phyloP scores from a whole-genome alignment of 53 echinoderm and acorn worm genomes.

The Stichopus horrens region DNA sequence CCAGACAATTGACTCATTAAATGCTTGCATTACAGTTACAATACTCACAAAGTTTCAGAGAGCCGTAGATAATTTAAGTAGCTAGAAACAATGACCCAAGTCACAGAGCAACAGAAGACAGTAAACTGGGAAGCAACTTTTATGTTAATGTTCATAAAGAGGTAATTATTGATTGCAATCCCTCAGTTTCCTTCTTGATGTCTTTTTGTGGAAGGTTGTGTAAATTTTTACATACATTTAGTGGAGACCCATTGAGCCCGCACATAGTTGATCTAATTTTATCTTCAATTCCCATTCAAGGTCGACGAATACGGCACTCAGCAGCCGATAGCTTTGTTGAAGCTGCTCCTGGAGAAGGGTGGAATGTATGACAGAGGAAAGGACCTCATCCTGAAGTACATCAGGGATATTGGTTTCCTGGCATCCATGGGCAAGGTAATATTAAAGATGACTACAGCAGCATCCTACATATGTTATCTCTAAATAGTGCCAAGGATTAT shows the following conservation, averaged over 20 bases:
- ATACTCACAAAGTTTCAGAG: too few relatives aligned
- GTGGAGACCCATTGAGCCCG: neutral
- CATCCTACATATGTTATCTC: too few relatives aligned
- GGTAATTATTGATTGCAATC: too few relatives aligned
- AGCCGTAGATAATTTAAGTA: too few relatives aligned
- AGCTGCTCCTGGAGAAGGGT: constrained; percentile 97
- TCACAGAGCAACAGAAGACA: too few relatives aligned
- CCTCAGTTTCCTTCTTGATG: too few relatives aligned
- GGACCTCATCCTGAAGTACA: constrained; percentile 96
- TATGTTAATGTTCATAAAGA: too few relatives aligned
- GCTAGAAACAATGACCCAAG: too few relatives aligned
- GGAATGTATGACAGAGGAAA: constrained; percentile 99
- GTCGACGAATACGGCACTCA: constrained; percentile 99
- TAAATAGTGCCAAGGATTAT: too few relatives aligned
- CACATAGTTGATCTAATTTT: neutral
- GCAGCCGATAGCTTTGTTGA: constrained; percentile 97
- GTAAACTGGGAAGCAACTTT: neutral
- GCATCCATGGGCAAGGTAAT: constrained; percentile 96
- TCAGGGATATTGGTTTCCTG: constrained; percentile 92
- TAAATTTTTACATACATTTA: neutral
- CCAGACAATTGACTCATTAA: too few relatives aligned
- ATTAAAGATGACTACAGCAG: neutral
- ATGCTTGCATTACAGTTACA: too few relatives aligned
- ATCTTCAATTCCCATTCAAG: constrained; percentile 10
- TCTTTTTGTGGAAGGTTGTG: too few relatives aligned